Evolutionary conservation across 2,888 invertebrate genomes (phyloP).

Genomic region (Nephrotoma flavescens): DNA sequence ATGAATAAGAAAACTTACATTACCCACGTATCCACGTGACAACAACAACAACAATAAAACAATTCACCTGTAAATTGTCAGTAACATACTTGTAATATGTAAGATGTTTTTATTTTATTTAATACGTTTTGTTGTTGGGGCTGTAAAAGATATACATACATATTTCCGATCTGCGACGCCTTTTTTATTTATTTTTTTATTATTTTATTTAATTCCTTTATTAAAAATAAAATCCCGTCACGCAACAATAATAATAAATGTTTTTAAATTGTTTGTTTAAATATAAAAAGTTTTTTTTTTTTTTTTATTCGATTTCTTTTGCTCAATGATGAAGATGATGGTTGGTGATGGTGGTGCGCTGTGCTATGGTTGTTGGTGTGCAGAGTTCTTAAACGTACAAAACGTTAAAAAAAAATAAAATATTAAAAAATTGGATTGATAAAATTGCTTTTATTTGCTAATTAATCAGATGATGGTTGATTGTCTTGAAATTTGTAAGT

Average conservation of each 20-base stretch:
- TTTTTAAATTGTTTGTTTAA: not conserved
- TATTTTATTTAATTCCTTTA: not conserved
- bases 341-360: not conserved
- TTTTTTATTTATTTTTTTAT: not conserved
- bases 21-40: not conserved
- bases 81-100: not conserved
- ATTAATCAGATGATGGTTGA: not conserved
- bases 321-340: not conserved
- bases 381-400: not conserved
- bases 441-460: not conserved
- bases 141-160: not conserved
- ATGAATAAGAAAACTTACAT: not conserved
- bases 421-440: not conserved
- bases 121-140: not conserved
- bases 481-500: not conserved
- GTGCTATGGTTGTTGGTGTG: not conserved
- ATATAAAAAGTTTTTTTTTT: not conserved
- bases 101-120: not conserved
- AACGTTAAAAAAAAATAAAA: not conserved
- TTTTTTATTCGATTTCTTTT: not conserved
- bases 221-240: not conserved
- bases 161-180: not conserved
- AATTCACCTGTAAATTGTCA: not conserved
- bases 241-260: not conserved
- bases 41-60: not conserved